Evolutionary conservation across 2,888 invertebrate genomes (phyloP).

Genomic region (Scaeva pyrastri): DNA sequence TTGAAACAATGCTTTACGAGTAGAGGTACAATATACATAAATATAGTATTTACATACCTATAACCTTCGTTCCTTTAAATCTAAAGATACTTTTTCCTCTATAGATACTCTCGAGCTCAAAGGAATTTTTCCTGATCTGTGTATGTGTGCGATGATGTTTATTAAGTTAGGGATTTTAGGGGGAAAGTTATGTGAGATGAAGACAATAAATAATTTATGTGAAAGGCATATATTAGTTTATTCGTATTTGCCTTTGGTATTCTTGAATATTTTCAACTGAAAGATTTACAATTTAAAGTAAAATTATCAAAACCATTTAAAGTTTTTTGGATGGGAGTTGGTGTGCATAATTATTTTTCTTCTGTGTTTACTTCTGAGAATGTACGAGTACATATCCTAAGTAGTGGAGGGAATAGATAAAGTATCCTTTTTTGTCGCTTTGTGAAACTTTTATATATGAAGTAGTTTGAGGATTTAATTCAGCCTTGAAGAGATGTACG

Average conservation of each 20-base stretch:
- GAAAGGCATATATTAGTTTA: too few relatives aligned
- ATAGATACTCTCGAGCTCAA: slow-evolving; percentile 47
- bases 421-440: neutral
- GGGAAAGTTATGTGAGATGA: slow-evolving; percentile 39
- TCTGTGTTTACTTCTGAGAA: neutral
- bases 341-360: neutral
- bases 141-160: slow-evolving; percentile 12
- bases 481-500: neutral
- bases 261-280: slow-evolving; percentile 28
- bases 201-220: slow-evolving; percentile 41
- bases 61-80: neutral
- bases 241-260: slow-evolving; percentile 36
- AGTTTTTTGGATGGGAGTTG: neutral
- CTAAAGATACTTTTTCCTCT: slow-evolving; percentile 13
- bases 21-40: too few relatives aligned
- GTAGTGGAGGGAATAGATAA: neutral
- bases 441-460: neutral
- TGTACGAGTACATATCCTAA: neutral
- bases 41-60: too few relatives aligned
- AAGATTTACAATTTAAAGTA: slow-evolving; percentile 16
- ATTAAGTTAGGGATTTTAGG: neutral
- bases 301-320: slow-evolving; percentile 19
- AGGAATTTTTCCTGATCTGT: slow-evolving; percentile 31
- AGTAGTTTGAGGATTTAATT: neutral
- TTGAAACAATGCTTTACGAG: neutral